Evolutionary conservation across 30 jellyfish, hydroid and myxozoan genomes (phyloP).

Genomic region (Nemopilema nomurai): DNA sequence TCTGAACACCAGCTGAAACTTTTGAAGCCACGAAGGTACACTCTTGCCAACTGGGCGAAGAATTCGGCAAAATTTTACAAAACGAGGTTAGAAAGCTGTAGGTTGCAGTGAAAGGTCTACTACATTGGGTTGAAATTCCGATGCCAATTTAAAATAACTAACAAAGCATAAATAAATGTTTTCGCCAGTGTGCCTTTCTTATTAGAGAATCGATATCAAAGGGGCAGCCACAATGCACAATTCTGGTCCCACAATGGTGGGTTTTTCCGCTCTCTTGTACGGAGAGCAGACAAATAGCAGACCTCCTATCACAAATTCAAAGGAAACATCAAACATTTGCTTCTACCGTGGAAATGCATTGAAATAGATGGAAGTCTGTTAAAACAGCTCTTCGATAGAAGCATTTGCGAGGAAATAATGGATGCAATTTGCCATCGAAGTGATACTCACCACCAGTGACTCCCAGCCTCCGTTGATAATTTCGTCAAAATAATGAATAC

Average conservation of each 20-base stretch:
- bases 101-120: neutral
- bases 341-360: neutral
- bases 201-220: neutral
- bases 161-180: neutral
- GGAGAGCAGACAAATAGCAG: neutral
- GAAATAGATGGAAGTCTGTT: neutral
- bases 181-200: neutral
- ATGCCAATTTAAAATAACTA: too few species aligned
- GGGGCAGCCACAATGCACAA: neutral
- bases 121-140: neutral
- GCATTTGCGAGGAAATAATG: neutral
- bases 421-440: neutral
- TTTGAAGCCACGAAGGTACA: too few species aligned
- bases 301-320: neutral
- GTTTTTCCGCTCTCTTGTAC: neutral
- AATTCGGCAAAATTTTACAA: neutral
- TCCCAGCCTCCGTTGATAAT: neutral
- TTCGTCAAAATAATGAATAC: conserved; percentile 20
- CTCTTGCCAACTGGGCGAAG: too few species aligned
- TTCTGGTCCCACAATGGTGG: neutral
- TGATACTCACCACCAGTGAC: conserved; percentile 59
- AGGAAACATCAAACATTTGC: conserved; percentile 9
- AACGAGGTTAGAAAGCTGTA: too few species aligned
- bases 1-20: too few species aligned
- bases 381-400: neutral